Evolutionary conservation across 2,888 invertebrate genomes (phyloP).

Genomic region (Acanthosepion pharaonis): DNA sequence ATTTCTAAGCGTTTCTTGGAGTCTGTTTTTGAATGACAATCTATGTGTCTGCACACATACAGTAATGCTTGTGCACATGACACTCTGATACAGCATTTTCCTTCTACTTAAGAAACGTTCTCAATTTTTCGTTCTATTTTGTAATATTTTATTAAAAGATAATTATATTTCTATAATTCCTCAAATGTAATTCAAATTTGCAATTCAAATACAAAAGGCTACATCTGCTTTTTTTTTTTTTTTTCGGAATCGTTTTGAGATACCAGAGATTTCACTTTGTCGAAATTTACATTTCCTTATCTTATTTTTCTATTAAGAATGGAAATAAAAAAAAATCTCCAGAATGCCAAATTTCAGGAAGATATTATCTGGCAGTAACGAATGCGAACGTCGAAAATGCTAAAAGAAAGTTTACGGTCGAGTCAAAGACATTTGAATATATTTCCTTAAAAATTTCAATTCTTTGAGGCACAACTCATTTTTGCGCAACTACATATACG

Average conservation of each 20-base stretch:
- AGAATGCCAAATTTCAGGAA: neutral
- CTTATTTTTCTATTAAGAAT: neutral
- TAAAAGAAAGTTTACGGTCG: neutral
- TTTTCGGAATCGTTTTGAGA: neutral
- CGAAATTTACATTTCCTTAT: neutral
- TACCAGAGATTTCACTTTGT: neutral
- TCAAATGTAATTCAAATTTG: slow-evolving; percentile 1
- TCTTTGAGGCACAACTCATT: too few relatives aligned
- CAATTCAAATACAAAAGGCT: neutral
- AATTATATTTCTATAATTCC: slow-evolving; percentile 17
- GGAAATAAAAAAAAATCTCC: neutral
- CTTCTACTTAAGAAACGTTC: neutral
- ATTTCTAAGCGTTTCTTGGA: neutral
- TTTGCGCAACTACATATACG: too few relatives aligned
- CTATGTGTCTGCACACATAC: neutral
- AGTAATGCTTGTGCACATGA: neutral
- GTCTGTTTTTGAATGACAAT: neutral
- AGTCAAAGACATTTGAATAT: neutral
- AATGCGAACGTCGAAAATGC: neutral
- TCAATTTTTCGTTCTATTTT: neutral
- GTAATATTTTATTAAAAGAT: neutral
- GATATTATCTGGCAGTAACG: neutral
- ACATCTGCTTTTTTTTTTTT: neutral
- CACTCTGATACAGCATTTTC: neutral
- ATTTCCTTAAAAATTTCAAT: neutral